Base-by-base conservation (phyloP, 2,113 vertebrate genomes). In the Mormyrus iriodes region DNA sequence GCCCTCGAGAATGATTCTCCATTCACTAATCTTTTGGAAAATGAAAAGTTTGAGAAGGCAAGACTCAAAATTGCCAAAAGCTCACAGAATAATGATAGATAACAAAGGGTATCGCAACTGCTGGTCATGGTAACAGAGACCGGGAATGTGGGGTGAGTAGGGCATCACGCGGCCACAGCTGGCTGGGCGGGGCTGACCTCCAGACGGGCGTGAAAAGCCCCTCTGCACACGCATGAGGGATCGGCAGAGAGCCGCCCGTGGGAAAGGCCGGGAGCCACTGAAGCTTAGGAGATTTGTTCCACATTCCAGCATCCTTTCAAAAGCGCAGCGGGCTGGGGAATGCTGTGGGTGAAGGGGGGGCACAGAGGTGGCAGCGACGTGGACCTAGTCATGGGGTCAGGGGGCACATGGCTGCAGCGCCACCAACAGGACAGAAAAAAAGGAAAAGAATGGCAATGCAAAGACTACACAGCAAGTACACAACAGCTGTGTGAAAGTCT, bases 221-320 rank as follows among this genome's bases (percentile, higher is more conserved):
- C 27, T 0, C n/a, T 31, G 35, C 73, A 79, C 73, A 42, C 0
- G 17, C 73, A 19, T 15, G 2, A 1, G 35, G 73, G 17, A 12
- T 21, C 4, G 35, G 35, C 15, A 7, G 35, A 93, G 92, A 93
- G 87, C 93, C 91, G 92, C 95, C 95, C 93, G 93, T 93, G 92
- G 92, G 91, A 92, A 39, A 35, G 76, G 35, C 58, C 58, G 88
- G 90, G 88, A 93, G 91, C 94, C 58, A 92, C 93, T 93, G 94
- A 94, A 94, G 94, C 95, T 95, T 92, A 94, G 90, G 91, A 94
- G 95, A 95, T 96, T 96, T 95, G 95, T 95, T 95, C 94, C 95
- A 96, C 95, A 96, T 95, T 95, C 95, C 95, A 90, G 91, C 90
- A 92, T 90, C 93, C 92, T 92, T 94, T 95, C 93, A 94, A 95